Percentiles rank a stretch among this genome's conserved stretches.
phyloP scores from a whole-genome alignment of 2,888 invertebrate species.

The Malthinus flaveolus region DNA sequence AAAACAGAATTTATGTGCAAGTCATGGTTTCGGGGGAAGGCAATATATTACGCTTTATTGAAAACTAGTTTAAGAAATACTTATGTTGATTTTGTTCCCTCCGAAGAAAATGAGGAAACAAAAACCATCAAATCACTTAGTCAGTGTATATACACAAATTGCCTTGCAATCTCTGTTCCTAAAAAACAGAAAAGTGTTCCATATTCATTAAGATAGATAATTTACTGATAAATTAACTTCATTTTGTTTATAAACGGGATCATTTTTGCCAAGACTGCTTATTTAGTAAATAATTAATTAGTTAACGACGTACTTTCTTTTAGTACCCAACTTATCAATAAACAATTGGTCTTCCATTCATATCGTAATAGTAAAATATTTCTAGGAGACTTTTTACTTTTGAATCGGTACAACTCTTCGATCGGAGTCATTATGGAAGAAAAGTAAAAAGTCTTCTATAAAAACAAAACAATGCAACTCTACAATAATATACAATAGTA shows the following conservation, averaged over 20 bases:
- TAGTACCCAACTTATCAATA: not conserved
- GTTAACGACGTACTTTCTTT: no score
- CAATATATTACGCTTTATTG: conserved; percentile 54
- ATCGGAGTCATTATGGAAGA: no score
- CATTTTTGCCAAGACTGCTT: conserved; percentile 30
- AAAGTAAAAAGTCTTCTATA: not conserved
- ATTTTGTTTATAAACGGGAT: conserved; percentile 19
- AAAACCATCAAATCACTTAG: conserved; percentile 24
- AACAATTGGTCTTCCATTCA: conserved; percentile 24
- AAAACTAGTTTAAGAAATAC: conserved; percentile 31
- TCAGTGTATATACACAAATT: conserved; percentile 32
- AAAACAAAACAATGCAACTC: conserved; percentile 22
- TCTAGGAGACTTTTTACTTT: not conserved
- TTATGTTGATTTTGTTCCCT: conserved; percentile 25
- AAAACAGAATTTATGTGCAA: conserved; percentile 31
- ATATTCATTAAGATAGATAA: conserved; percentile 24
- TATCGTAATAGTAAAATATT: not conserved
- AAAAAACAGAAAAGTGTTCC: conserved; percentile 35
- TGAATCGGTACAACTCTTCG: no score
- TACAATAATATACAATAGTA: not conserved
- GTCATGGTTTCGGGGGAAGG: conserved; percentile 50
- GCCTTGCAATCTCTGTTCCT: conserved; percentile 36
- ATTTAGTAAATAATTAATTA: conserved; percentile 22
- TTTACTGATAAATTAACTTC: conserved; percentile 16
- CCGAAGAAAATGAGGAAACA: conserved; percentile 15